Evolutionary conservation across 2,797 vertebrate species (phyloP), one percentile per base, ranked within the genome.

Genomic region (Vespertilio murinus): DNA sequence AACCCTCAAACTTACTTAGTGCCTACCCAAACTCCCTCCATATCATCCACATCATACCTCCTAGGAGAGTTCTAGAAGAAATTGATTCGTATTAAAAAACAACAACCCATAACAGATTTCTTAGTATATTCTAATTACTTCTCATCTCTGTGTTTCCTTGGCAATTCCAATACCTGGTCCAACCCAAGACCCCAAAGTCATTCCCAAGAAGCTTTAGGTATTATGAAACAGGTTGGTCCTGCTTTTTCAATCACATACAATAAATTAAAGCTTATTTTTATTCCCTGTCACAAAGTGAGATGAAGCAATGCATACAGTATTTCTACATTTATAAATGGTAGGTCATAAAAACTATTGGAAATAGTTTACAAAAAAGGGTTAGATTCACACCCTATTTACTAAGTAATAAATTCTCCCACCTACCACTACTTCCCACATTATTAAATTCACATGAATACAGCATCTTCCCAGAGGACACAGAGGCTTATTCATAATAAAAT

Each of bases 221-320:
- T 28, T 54, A 6, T 79, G 22, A 77, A 94, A 64, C 40, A 90
- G 67, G 25, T 88, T 71, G 33, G 74, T 73, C 3, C 30, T 45
- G 33, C 13, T 30, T 85, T 80, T 81, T 92, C 25, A 92, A 65
- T 20, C 10, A 59, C 42, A 71, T 80, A 70, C 6, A 22, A 28
- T 23, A 28, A 25, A 70, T 79, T 93, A 87, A 90, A 90, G 64
- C 18, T 86, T 16, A 79, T 87, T 69, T 92, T 79, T 35, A 42
- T 54, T 84, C 6, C 30, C 12, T 81, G 49, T 81, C 30, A 82
- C 56, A 74, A 78, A 91, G 12, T 81, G 74, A 95, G 93, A 77
- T 52, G 11, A 91, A 85, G 25, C n/a, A 91, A 93, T 22, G 17
- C 22, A 52, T 65, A 25, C 3, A 71, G 16, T 33, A 81, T 67